Evolutionary conservation across 2,113 vertebrate species (phyloP), one percentile per base, ranked within the genome.

Genomic region (Atractosteus spatula): DNA sequence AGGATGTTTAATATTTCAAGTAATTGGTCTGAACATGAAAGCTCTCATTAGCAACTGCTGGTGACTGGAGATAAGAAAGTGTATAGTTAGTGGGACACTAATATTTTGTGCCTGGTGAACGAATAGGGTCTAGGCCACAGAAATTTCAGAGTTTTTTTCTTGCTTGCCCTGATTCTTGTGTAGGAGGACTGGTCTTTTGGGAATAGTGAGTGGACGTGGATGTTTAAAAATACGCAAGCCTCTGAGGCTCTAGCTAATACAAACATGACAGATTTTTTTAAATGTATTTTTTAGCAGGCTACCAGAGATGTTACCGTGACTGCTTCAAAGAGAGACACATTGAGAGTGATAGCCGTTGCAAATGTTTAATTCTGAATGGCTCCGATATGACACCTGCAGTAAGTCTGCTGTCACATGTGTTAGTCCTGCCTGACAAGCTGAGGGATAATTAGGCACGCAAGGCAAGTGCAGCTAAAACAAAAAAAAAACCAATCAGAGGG

Each of bases 1-100:
- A 77, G 81, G 80, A 85, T 84, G 85, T 87, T 80, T 88, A 87
- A 93, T 88, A 85, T 82, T 89, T 87, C 81, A 84, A 88, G 81
- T 89, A 89, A 91, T 92, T 90, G 86, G 85, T 83, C 81, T 81
- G 83, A 88, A 88, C 80, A 81, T 84, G 82, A 84, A 87, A 83
- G 86, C 80, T 86, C 82, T 89, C 82, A 88, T 91, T 89, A 88
- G 81, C 81, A 77, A 77, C 80, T 75, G 80, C 86, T 91, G 86
- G 77, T 81, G 81, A 88, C 74, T 73, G 69, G 57, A 90, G 87
- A 87, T 89, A 86, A 85, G 84, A 74, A 83, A 76, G 66, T 10
- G 54, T 54, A 42, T 3, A 17, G 57, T n/a, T 3, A 59, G 3
- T n/a, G 57, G 12, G 10, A 56, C 51, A 69, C n/a, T 69, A 44